A percentile compares a stretch with the other conserved stretches of the same genome.
These are phyloP conservation scores for Amyelois transitella DNA, from an alignment of 1,140 invertebrate genomes.

Conservation along the genomic window DNA sequence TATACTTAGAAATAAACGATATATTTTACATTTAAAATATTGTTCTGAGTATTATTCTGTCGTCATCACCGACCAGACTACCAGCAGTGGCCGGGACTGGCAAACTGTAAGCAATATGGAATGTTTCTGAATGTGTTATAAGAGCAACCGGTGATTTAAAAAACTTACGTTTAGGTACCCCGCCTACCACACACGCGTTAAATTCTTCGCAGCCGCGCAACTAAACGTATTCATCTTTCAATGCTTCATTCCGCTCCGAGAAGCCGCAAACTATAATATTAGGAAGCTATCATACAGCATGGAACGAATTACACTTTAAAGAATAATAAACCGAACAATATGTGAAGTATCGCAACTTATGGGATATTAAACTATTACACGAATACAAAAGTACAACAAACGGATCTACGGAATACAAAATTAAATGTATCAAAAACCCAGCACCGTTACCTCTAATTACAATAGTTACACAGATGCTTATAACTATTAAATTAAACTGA, in stretches of 20 bases:
- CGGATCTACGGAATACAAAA: constrained; percentile 65
- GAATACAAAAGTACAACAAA: constrained; percentile 62
- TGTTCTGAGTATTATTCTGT: constrained; percentile 65
- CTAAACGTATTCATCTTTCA: constrained; percentile 5
- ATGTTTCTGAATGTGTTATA: constrained; percentile 55
- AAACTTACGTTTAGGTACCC: constrained; percentile 11
- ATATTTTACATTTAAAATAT: constrained; percentile 61
- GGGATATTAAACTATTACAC: constrained; percentile 52
- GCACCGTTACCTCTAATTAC: constrained; percentile 70
- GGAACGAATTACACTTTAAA: constrained; percentile 2
- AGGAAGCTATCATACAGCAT: constrained; percentile 22
- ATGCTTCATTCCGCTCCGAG: constrained; percentile 3
- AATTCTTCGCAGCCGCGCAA: constrained; percentile 34
- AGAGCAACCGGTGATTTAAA: constrained; percentile 15
- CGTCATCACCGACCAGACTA: constrained; percentile 16
- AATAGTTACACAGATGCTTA: constrained; percentile 62
- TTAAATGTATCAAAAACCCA: constrained; percentile 67
- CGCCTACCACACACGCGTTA: constrained; percentile 28
- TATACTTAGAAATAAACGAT: constrained; percentile 69
- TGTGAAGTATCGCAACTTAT: constrained; percentile 50
- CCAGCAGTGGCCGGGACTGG: constrained; percentile 17
- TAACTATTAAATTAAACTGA: constrained; percentile 53
- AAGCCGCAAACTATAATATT: constrained; percentile 17
- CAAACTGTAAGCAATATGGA: constrained; percentile 59
- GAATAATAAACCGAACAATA: constrained; percentile 71